These are phyloP conservation scores for Tarsius wallacei DNA, from an alignment of 2,797 vertebrate species.

Conservation along the genomic window DNA sequence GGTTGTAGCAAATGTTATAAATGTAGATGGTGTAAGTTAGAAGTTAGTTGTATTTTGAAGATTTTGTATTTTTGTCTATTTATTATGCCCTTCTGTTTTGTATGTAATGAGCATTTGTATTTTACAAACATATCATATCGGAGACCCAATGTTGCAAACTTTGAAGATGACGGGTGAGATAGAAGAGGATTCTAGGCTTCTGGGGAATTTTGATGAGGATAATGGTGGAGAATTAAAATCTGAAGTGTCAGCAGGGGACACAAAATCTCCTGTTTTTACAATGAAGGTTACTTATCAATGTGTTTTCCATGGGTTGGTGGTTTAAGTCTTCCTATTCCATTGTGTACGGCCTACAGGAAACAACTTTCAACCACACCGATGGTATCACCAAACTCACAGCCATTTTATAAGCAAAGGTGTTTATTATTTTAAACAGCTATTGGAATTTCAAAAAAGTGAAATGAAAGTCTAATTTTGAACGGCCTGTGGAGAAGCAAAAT, in stretches of 20 bases:
- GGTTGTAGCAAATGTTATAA: neutral
- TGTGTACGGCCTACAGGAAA: neutral
- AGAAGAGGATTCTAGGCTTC: neutral
- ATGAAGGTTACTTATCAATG: neutral
- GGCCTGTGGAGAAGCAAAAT: neutral
- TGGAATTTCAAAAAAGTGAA: neutral
- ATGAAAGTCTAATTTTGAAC: constrained; percentile 36
- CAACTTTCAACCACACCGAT: neutral
- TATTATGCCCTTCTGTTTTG: neutral
- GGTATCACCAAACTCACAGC: neutral
- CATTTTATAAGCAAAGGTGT: neutral
- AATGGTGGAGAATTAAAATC: neutral
- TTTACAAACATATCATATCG: neutral
- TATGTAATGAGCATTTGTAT: neutral
- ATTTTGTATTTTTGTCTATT: neutral
- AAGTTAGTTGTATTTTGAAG: neutral
- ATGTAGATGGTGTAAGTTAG: neutral
- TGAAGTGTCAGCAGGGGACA: neutral
- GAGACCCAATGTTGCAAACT: neutral
- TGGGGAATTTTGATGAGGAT: neutral
- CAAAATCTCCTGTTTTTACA: neutral
- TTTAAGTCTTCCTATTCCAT: neutral
- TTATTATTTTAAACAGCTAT: constrained; percentile 35
- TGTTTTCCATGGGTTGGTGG: neutral
- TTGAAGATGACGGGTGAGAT: neutral